Conservation (phyloP, 2,888 invertebrate genomes). For the Lysandra coridon region DNA sequence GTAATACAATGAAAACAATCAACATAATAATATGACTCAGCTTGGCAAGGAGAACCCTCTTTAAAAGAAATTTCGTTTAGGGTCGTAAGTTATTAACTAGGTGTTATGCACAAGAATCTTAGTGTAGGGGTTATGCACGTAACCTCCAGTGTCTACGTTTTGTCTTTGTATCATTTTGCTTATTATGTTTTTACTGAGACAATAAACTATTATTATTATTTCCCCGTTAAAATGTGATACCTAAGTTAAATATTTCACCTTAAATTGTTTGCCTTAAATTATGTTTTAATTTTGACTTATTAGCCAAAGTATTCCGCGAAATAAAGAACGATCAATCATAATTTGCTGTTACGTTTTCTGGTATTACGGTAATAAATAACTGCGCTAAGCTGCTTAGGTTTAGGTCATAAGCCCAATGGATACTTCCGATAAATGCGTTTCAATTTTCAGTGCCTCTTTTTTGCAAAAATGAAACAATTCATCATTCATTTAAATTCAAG, state of each 20-base stretch:
- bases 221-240: too few species aligned
- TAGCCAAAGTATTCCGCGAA: not conserved
- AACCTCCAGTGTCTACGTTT: too few species aligned
- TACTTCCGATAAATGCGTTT: conserved; percentile 32
- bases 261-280: too few species aligned
- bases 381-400: conserved; percentile 21
- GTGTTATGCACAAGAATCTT: not conserved
- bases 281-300: too few species aligned
- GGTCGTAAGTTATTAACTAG: not conserved
- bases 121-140: too few species aligned
- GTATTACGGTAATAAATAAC: conserved; percentile 28
- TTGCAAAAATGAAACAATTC: not conserved
- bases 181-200: too few species aligned
- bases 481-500: not conserved
- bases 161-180: too few species aligned
- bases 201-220: too few species aligned
- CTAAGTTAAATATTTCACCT: too few species aligned
- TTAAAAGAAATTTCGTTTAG: not conserved
- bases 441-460: conserved; percentile 18
- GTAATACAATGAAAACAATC: not conserved
- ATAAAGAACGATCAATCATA: conserved; percentile 23
- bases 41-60: not conserved
- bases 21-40: not conserved
- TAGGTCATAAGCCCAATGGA: not conserved
- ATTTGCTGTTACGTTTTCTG: conserved; percentile 5